Evolutionary conservation across 2,797 vertebrate genomes (phyloP).

Genomic region (Acridotheres tristis): DNA sequence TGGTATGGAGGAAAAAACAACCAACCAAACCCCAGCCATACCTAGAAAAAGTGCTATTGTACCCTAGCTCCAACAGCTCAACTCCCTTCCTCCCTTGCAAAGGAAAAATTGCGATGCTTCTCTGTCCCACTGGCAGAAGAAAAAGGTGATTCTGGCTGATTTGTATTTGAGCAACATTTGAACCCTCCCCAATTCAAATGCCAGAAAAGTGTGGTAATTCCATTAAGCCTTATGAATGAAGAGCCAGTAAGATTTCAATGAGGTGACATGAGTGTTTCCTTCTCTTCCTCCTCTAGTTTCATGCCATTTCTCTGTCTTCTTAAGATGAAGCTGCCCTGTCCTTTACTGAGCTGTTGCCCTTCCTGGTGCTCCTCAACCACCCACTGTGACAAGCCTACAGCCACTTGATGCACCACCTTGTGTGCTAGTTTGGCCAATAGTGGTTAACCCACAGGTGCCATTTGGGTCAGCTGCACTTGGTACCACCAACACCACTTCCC

Average conservation of each 20-base stretch:
- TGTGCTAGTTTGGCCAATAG: neutral
- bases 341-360: neutral
- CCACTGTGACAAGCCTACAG: neutral
- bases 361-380: neutral
- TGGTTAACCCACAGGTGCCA: neutral
- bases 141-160: neutral
- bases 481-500: neutral
- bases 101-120: neutral
- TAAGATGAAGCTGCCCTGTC: neutral
- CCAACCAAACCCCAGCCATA: neutral
- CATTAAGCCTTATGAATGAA: neutral
- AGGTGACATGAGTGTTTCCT: neutral
- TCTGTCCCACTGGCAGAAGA: neutral
- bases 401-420: neutral
- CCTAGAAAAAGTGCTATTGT: neutral
- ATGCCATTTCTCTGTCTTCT: neutral
- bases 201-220: neutral
- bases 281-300: neutral
- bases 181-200: neutral
- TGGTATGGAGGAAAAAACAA: neutral
- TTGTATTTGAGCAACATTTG: neutral
- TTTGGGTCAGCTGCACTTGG: neutral
- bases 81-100: neutral
- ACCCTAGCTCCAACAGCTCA: neutral
- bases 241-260: neutral